Evolutionary conservation across 1,140 invertebrate genomes (phyloP), one percentile per base, ranked within the genome.

Genomic region (Pachyrhynchus sulphureomaculatus): DNA sequence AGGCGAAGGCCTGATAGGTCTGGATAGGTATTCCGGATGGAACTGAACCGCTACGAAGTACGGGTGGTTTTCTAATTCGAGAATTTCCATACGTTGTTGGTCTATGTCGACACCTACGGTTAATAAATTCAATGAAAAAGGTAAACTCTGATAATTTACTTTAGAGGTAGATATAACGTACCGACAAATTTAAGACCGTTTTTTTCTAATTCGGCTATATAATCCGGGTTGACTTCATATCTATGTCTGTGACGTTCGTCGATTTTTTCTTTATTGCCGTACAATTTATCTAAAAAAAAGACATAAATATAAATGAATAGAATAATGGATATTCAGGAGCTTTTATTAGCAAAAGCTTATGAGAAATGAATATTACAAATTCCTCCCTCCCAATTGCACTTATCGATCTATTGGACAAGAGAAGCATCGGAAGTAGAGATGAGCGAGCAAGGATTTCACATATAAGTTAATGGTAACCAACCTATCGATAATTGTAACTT

Each of bases 201-300:
- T 10, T 83, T 79, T 78, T 98, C 91, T 44, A 99, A 80, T 18
- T 84, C 75, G 5, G 80, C 72, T 1, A 98, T 88, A 75, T 91
- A 93, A 37, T 87, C 81, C 0, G 93, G 93, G 80, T 99, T 99
- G 0, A 99, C 94, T 84, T 98, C 92, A 68, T 92, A 95, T 32
- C 97, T 83, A 79, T 99, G 97, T 42, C 97, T 81, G 79, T 99
- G 98, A n/a, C 98, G 83, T 78, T 99, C 97, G 74, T 98, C 91
- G 49, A 99, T 88, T 32, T 75, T 78, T 23, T 90, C 85, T 52
- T 86, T 85, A 69, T 92, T 92, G 0, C 86, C 86, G 79, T 98
- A 98, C 8, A 98, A 77, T 77, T 88, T 84, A 68, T 83, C 89
- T 93, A 75, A 17, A 79, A 42, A 41, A 48, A 5, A 34, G 13